A percentile compares a stretch with the other conserved stretches of the same genome.
Conservation (phyloP, 2,113 vertebrate species). For the Pleuronectes platessa region DNA sequence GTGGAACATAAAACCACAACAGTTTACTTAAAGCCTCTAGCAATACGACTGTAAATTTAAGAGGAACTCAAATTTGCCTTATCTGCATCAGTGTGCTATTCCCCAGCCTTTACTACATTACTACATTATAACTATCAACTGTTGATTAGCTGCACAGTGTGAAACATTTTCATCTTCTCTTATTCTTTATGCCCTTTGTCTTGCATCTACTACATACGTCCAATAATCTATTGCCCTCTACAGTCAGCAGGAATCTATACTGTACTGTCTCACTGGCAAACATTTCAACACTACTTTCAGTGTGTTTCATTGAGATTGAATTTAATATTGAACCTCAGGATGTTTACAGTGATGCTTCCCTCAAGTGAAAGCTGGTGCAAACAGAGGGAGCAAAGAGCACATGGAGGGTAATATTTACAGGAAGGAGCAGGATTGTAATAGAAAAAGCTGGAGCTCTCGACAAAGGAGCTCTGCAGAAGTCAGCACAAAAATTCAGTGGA, state of each 20-base stretch:
- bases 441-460: constrained; percentile 29
- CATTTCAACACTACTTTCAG: not conserved
- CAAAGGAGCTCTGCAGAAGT: constrained; percentile 38
- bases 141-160: not conserved
- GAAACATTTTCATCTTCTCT: not conserved
- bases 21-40: too few relatives aligned
- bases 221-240: not conserved
- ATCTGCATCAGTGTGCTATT: too few relatives aligned
- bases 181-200: not conserved
- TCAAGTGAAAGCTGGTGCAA: not conserved
- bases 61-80: too few relatives aligned
- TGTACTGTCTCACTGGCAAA: not conserved
- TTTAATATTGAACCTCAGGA: constrained; percentile 1
- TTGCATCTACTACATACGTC: not conserved
- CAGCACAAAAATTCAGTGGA: constrained; percentile 44
- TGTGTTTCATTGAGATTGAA: constrained; percentile 4
- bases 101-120: too few relatives aligned
- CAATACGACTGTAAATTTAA: too few relatives aligned
- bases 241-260: not conserved
- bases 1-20: too few relatives aligned
- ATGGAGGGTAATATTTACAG: not conserved
- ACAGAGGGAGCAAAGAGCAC: constrained; percentile 3
- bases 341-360: constrained; percentile 17
- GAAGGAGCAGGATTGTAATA: constrained; percentile 17
- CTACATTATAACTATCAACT: not conserved